Evolutionary conservation across 1,140 invertebrate species (phyloP), one percentile per base, ranked within the genome.

Genomic region (Zaprionus gabonicus): DNA sequence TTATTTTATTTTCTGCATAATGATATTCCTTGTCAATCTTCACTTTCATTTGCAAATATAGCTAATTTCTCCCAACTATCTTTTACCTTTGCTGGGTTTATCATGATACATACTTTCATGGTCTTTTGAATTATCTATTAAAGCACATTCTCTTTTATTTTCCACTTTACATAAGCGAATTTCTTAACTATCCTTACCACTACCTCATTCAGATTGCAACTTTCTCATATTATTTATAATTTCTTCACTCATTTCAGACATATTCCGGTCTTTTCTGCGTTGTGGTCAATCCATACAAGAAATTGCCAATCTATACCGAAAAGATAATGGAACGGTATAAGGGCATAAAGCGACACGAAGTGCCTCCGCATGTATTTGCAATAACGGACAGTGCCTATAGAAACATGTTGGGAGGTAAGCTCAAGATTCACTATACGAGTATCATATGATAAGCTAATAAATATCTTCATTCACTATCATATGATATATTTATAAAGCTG

Each of bases 271-370:
- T 99, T 67, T 99, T 99, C 95, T 99, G 99, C 94, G 99, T 99
- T 82, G 99, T 99, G 73, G 98, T 99, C 49, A 99, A 99, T 94
- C 99, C 99, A 3, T 99, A 99, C 95, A 99, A 99, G 94, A 97
- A 97, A 93, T 95, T 99, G 91, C 98, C 99, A 67, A 99, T 99
- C 93, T 99, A 99, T 95, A 99, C 98, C 90, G 98, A 99, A 93
- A 98, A 98, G 94, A 98, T 99, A 72, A 99, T 99, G 95, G 99
- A 99, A 93, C 95, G 98, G 93, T 99, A 99, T 94, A 99, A 99
- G 95, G 99, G 99, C 71, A 99, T 99, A 93, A 99, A 99, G 94
- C 94, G 99, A 83, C 98, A 99, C 94, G 99, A 99, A 94, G 98
- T 99, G 62, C 99, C 99, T 66, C 99, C 99, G 27, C 99, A 99